Evolutionary conservation across 35 echinoderm and acorn worm genomes (phyloP), one percentile per base, ranked within the genome.

Genomic region (Anneissia japonica): DNA sequence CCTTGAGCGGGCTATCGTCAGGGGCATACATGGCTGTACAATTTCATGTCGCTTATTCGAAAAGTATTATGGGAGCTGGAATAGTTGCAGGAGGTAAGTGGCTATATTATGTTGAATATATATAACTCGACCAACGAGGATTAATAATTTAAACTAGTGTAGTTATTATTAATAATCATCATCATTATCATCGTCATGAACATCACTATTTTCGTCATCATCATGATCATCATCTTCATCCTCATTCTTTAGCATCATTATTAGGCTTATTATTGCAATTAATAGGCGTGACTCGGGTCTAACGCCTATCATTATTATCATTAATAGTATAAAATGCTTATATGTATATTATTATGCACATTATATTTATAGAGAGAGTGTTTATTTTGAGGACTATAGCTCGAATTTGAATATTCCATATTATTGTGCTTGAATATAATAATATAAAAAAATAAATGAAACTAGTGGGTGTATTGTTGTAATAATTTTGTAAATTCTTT

Each of bases 1-100:
- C 93, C 2, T 86, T 96, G 39, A 96, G 93, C 37, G 93, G 93
- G 14, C 21, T 96, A 0, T 91, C 90, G 0, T 85, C 93, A 31
- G 93, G 93, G 0, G 93, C 46, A 3, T 89, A 74, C 83, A 96
- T 96, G 93, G 86, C 93, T 73, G 90, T 92, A 28, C 93, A 96
- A 83, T 37, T 96, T 14, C 93, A 96, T 79, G 93, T 96, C 3
- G 84, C 86, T 0, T 92, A 85, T 79, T 96, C 93, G 33, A 43
- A 77, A 7, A 86, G 41, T 38, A 86, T 96, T 77, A 96, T 96
- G 93, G 93, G 93, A 29, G 90, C 83, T 21, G 93, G 93, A 29
- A 83, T 85, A 0, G 79, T 96, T 4, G 93, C 93, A 12, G 93
- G 90, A 89, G 93, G 93, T 96, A 79, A 38, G 84, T 39, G 33